Conservation (phyloP, 2,113 vertebrate genomes). For the Pelvicachromis taeniatus region DNA sequence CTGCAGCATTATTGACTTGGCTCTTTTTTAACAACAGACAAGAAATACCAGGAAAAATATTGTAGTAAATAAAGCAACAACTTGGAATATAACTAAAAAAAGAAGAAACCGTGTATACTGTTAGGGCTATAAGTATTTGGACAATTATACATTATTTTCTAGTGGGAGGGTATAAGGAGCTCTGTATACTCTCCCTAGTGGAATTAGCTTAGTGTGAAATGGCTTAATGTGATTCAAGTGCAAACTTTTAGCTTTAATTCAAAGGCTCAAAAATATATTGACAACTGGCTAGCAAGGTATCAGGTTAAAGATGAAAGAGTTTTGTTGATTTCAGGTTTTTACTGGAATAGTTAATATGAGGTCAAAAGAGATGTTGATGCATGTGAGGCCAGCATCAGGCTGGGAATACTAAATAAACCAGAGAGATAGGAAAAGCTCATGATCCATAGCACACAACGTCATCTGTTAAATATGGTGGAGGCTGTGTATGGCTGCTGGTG, state of each 20-base stretch:
- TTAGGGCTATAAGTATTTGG: not conserved
- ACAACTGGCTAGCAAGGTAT: not conserved
- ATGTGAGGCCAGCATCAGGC: not conserved
- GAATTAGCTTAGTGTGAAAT: too few species aligned
- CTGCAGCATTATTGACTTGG: not conserved
- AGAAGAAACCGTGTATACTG: not conserved
- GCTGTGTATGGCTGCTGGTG: not conserved
- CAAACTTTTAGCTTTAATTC: not conserved
- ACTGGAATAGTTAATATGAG: not conserved
- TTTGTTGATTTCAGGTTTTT: not conserved
- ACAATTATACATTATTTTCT: not conserved
- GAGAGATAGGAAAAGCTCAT: not conserved
- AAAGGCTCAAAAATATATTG: not conserved
- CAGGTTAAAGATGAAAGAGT: not conserved
- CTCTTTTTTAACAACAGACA: not conserved
- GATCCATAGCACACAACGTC: not conserved
- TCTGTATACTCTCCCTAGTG: not conserved
- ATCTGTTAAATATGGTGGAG: not conserved
- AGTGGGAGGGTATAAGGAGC: not conserved
- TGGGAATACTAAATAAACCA: not conserved
- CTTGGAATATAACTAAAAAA: not conserved
- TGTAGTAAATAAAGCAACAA: accelerated
- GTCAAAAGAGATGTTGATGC: not conserved
- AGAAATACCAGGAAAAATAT: not conserved
- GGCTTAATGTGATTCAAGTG: not conserved